A percentile compares a stretch with the other conserved stretches of the same genome.
These are phyloP conservation scores for Nineta flava DNA, from an alignment of 2,888 invertebrate genomes.

Conservation along the genomic window DNA sequence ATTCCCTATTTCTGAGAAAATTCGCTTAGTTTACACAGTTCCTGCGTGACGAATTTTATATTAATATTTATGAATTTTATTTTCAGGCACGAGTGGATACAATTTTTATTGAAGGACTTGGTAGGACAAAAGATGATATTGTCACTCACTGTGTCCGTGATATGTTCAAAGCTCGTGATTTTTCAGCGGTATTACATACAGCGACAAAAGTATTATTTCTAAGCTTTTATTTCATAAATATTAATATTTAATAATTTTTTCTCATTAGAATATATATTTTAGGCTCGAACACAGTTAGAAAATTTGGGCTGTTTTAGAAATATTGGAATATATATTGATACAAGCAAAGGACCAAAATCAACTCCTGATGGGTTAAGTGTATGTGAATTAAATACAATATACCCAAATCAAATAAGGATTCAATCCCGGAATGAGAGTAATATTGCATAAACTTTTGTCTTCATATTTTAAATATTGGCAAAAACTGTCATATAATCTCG, in stretches of 20 bases:
- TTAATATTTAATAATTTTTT: too few species aligned
- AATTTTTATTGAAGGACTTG: constrained; percentile 71
- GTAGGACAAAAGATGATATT: constrained; percentile 79
- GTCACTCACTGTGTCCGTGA: constrained; percentile 62
- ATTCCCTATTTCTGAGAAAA: too few species aligned
- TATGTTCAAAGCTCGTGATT: constrained; percentile 69
- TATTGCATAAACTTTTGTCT: too few species aligned
- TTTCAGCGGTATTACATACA: constrained; percentile 64
- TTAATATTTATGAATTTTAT: not conserved
- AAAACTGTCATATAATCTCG: too few species aligned
- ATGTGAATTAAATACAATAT: constrained; percentile 9
- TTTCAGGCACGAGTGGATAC: constrained; percentile 67
- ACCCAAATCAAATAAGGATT: not conserved
- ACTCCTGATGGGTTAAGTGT: constrained; percentile 72
- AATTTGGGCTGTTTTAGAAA: constrained; percentile 79
- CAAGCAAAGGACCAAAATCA: constrained; percentile 59
- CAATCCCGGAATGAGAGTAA: too few species aligned
- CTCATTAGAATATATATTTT: constrained; percentile 22
- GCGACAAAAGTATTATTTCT: constrained; percentile 38
- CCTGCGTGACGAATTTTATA: too few species aligned
- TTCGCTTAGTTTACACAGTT: too few species aligned
- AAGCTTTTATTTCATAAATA: not conserved
- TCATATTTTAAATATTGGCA: too few species aligned
- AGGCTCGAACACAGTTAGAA: constrained; percentile 60
- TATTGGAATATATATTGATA: constrained; percentile 75